phyloP scores from a whole-genome alignment of 2,888 invertebrate genomes.

The Elysia crispata region DNA sequence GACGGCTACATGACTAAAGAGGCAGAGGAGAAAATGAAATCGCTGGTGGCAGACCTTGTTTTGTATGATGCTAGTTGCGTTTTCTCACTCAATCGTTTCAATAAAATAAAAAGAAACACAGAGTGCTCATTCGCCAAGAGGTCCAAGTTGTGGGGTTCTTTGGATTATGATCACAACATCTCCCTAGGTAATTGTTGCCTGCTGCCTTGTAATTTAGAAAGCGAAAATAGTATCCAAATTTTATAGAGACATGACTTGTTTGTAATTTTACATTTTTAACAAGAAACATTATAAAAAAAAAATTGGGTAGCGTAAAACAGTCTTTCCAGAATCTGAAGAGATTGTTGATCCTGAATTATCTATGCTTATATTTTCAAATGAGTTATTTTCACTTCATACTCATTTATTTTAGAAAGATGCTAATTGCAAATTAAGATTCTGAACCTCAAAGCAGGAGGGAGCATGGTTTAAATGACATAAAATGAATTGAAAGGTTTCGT shows the following conservation, averaged over 20 bases:
- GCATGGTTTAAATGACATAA: too few relatives aligned
- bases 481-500: too few relatives aligned
- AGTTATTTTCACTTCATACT: not conserved
- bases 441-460: too few relatives aligned
- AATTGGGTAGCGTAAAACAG: not conserved
- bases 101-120: constrained; percentile 61
- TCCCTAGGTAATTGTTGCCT: constrained; percentile 58
- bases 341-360: not conserved
- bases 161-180: constrained; percentile 59
- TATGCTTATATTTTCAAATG: not conserved
- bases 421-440: too few relatives aligned
- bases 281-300: not conserved
- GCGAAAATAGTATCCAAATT: not conserved
- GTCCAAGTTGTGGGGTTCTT: constrained; percentile 67
- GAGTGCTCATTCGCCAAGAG: constrained; percentile 70
- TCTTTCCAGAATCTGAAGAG: not conserved
- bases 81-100: constrained; percentile 57
- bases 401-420: not conserved
- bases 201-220: not conserved
- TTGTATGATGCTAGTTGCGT: constrained; percentile 59
- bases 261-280: constrained; percentile 23
- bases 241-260: too few relatives aligned
- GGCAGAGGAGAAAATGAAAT: constrained; percentile 50
- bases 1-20: constrained; percentile 53
- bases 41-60: constrained; percentile 57